Percentiles rank a stretch among this genome's conserved stretches.
Evolutionary conservation across 2,797 vertebrate species (phyloP).

Genomic region (Petrocephalus schoutedeni): DNA sequence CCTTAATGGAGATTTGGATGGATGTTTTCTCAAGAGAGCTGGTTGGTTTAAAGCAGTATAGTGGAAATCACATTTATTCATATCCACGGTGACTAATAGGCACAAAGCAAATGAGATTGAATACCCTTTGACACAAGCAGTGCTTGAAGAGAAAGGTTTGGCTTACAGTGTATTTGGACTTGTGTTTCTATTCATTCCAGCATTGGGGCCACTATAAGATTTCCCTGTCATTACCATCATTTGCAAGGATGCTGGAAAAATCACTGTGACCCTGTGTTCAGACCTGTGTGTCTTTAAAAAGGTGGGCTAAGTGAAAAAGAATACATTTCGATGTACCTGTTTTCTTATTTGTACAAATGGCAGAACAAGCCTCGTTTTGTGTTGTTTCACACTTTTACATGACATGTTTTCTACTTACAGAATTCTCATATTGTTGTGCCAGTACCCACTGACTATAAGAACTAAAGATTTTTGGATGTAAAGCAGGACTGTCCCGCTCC

Average conservation of each 20-base stretch:
- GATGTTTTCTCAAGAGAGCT: neutral
- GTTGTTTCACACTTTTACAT: neutral
- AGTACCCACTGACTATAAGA: neutral
- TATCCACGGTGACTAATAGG: neutral
- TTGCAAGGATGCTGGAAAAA: neutral
- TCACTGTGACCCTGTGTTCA: neutral
- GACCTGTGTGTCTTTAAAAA: neutral
- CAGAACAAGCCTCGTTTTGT: neutral
- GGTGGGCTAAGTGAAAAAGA: neutral
- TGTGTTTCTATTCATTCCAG: neutral
- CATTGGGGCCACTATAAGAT: neutral
- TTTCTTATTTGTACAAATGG: neutral
- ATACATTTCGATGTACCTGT: neutral
- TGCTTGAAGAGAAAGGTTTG: neutral
- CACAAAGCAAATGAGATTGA: neutral
- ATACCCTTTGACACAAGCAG: neutral
- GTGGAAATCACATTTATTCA: constrained; percentile 6
- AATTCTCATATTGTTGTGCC: neutral
- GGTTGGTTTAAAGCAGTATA: neutral
- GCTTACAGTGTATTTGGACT: neutral
- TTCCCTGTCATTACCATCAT: neutral
- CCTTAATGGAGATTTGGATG: neutral
- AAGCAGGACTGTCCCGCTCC: neutral
- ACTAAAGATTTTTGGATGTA: neutral
- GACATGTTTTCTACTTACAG: neutral